phyloP scores from a whole-genome alignment of 2,888 invertebrate species.

The Druceiella hillmani region DNA sequence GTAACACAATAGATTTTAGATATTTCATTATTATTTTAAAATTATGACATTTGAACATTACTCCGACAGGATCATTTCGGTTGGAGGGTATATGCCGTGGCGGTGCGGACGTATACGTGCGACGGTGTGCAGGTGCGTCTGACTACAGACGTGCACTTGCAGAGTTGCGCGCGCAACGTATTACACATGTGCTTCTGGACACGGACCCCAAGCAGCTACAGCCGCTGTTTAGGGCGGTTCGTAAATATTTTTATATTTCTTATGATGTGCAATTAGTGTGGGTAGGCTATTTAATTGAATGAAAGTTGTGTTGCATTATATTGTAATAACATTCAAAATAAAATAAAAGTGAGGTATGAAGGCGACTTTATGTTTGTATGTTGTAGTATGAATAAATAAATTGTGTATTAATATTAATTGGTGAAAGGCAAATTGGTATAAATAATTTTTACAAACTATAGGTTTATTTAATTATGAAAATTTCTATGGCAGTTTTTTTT shows the following conservation, averaged over 20 bases:
- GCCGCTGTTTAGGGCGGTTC: constrained; percentile 81
- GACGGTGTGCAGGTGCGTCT: constrained; percentile 54
- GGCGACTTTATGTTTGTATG: too few species aligned
- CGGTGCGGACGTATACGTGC: constrained; percentile 59
- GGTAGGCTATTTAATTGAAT: too few species aligned
- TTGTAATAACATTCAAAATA: too few species aligned
- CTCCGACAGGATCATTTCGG: too few species aligned
- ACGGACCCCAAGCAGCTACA: constrained; percentile 77
- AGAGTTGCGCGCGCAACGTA: constrained; percentile 81
- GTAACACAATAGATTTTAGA: neutral
- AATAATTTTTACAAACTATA: too few species aligned
- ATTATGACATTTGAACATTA: too few species aligned
- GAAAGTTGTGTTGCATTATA: neutral
- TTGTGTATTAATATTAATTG: neutral
- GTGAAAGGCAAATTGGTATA: neutral
- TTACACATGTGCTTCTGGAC: constrained; percentile 84
- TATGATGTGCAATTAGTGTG: too few species aligned
- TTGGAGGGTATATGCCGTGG: too few species aligned
- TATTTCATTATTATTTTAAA: too few species aligned
- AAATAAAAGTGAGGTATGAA: too few species aligned
- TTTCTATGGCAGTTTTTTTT: too few species aligned
- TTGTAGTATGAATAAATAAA: neutral
- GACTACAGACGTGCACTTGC: constrained; percentile 71
- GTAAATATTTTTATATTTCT: constrained; percentile 29
- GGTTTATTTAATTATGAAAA: too few species aligned